Evolutionary conservation across 2,797 vertebrate genomes (phyloP).

Genomic region (Acanthopagrus latus): DNA sequence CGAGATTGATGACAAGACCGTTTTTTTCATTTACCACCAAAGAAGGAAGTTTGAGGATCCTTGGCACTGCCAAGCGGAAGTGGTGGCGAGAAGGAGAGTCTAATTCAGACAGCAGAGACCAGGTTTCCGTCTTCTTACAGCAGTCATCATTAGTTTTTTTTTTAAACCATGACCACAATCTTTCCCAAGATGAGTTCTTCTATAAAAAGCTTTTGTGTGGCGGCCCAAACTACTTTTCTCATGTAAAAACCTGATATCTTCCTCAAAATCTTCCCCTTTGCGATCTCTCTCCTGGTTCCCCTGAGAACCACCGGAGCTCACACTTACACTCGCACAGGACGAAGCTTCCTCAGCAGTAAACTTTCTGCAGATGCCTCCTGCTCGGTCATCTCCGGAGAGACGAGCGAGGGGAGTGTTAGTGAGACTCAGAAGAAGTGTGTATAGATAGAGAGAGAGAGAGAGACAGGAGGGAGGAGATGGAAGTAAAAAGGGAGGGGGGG

Average conservation of each 20-base stretch:
- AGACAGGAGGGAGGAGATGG: constrained; percentile 45
- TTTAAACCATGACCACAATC: neutral
- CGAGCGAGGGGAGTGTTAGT: constrained; percentile 44
- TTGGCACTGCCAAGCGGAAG: neutral
- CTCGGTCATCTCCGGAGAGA: constrained; percentile 60
- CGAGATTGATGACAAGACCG: neutral
- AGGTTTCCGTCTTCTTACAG: neutral
- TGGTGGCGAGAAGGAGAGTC: neutral
- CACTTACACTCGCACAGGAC: constrained; percentile 30
- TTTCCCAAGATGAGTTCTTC: constrained; percentile 14
- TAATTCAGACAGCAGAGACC: neutral
- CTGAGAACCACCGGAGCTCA: constrained; percentile 14
- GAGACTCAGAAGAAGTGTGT: constrained; percentile 43
- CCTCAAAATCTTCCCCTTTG: constrained; percentile 18
- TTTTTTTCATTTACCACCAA: neutral
- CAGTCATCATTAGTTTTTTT: neutral
- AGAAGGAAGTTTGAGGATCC: neutral
- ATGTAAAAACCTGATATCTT: no score
- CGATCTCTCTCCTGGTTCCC: constrained; percentile 20
- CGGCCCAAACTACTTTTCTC: neutral
- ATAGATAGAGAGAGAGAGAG: constrained; percentile 8
- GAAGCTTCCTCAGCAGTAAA: constrained; percentile 72
- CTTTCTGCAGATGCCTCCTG: constrained; percentile 64
- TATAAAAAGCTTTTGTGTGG: neutral
- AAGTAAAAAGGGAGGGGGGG: constrained; percentile 48